Conservation (phyloP, 1,140 invertebrate species). For the Mylabris phalerata region DNA sequence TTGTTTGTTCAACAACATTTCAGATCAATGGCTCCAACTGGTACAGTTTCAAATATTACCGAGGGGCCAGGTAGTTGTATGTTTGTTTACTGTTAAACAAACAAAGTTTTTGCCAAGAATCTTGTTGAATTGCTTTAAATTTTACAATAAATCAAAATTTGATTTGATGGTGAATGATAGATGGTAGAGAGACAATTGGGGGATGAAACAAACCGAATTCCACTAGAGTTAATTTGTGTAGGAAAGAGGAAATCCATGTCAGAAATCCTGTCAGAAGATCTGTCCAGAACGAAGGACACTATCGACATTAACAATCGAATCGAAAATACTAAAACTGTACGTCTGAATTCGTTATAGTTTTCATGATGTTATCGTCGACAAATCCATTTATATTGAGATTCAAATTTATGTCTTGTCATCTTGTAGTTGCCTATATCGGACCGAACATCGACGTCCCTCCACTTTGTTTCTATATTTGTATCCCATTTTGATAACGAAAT, state of each 20-base stretch:
- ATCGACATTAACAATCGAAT: conserved; percentile 31
- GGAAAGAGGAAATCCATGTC: conserved; percentile 34
- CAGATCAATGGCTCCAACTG: no score
- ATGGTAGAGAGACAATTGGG: no score
- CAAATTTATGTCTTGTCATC: conserved; percentile 34
- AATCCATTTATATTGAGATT: conserved; percentile 39
- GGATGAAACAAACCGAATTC: conserved; percentile 5
- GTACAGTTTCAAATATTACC: no score
- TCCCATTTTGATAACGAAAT: no score
- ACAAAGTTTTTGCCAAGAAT: no score
- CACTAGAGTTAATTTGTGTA: conserved; percentile 28
- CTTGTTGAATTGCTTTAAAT: background rate
- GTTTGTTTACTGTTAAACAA: no score
- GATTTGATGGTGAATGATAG: background rate
- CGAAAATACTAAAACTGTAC: conserved; percentile 8
- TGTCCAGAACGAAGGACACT: conserved; percentile 27
- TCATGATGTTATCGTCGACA: conserved; percentile 28
- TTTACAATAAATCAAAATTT: conserved; percentile 6
- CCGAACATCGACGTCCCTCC: no score
- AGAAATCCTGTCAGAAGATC: conserved; percentile 25
- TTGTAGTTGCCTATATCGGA: conserved; percentile 5
- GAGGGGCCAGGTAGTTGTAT: no score
- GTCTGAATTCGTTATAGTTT: conserved; percentile 30
- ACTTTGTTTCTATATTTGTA: no score
- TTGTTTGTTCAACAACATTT: no score